Base-by-base conservation (phyloP, 2,797 vertebrate genomes). In the Tapirus indicus region DNA sequence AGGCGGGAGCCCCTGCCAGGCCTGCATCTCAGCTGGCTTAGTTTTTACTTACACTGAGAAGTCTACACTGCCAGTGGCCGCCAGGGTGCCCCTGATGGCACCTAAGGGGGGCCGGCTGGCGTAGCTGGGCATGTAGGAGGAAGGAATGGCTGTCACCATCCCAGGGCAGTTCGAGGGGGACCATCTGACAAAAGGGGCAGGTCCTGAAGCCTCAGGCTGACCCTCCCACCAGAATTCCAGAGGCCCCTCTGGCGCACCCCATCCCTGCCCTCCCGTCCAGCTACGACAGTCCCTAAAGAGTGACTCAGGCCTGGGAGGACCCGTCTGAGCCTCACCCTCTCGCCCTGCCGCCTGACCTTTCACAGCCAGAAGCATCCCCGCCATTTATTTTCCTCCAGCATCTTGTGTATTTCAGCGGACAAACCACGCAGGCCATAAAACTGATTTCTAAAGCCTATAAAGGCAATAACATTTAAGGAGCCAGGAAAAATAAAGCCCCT, bases 371-470 rank as follows among this genome's bases (percentile, higher is more conserved):
- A 35, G 5, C 49, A 52, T 27, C 32, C 56, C 91, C 4, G 5
- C 0, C 2, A n/a, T 74, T 93, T 60, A 68, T 49, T 80, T 58
- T 62, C 54, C 9, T 54, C 52, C 21, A 27, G 10, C 0, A 0
- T 16, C n/a, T 35, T 49, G 60, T 4, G 2, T n/a, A 56, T 92
- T 88, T 92, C 80, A 62, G 32, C 0, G 0, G 64, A 92, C 77
- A 86, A 92, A 93, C 49, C 84, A 32, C 21, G 0, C 23, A 64
- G 69, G 56, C 85, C 77, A 20, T 89, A 83, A 95, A 95, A 82
- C 92, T 77, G 90, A 95, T 95, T 93, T 95, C 92, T 80, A 69
- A 94, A 95, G 94, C 78, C 90, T 18, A 13, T 62, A 92, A 91
- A 54, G 82, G 94, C 47, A 49, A 69, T 89, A 93, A 88, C 88